Evolutionary conservation across 2,113 vertebrate species (phyloP).

Genomic region (Hippocampus zosterae): DNA sequence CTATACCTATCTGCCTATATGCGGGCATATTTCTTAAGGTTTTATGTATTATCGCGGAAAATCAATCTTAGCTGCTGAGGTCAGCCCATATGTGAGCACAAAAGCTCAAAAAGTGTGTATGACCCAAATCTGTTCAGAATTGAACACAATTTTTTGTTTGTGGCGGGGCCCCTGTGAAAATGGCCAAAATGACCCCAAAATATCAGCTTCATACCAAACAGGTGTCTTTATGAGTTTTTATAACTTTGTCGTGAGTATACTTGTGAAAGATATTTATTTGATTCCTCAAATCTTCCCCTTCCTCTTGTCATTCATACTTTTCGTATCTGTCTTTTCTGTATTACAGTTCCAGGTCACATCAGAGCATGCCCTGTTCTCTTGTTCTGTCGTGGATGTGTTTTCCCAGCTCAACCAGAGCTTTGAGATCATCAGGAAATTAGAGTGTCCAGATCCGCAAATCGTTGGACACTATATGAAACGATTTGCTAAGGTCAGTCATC

Average conservation of each 20-base stretch:
- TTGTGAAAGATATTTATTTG: background rate
- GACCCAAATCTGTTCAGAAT: background rate
- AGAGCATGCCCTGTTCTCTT: conserved; percentile 94
- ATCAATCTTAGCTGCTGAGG: too few species aligned
- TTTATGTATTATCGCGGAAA: too few species aligned
- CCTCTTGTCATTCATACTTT: background rate
- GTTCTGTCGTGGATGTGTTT: conserved; percentile 97
- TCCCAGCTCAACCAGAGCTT: conserved; percentile 99
- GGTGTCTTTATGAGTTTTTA: background rate
- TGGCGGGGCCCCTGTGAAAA: too few species aligned
- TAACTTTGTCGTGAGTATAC: background rate
- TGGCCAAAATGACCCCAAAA: too few species aligned
- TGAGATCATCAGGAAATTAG: conserved; percentile 96
- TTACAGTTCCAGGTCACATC: conserved; percentile 96
- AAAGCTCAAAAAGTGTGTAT: too few species aligned
- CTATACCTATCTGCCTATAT: background rate
- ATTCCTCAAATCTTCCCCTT: conserved; percentile 10
- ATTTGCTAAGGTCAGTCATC: conserved; percentile 88
- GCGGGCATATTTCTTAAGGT: too few species aligned
- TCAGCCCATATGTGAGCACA: too few species aligned
- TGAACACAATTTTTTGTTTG: too few species aligned
- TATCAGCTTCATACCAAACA: too few species aligned
- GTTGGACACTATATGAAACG: conserved; percentile 97
- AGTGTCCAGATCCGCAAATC: conserved; percentile 95
- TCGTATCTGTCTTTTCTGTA: background rate